These are phyloP conservation scores for Falco naumanni DNA, from an alignment of 2,797 vertebrate genomes.

Conservation along the genomic window DNA sequence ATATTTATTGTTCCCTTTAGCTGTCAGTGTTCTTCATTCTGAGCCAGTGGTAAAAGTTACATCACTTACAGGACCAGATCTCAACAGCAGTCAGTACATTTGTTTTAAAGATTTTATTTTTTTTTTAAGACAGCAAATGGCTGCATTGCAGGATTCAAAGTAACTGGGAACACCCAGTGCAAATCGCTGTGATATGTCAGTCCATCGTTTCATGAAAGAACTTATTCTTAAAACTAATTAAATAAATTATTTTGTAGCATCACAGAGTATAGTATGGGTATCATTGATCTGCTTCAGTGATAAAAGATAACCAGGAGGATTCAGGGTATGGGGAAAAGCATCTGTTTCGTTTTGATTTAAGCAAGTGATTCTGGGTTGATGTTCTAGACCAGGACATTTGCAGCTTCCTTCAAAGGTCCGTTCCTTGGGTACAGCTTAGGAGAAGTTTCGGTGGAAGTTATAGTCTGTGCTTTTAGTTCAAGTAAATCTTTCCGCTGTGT, in stretches of 20 bases:
- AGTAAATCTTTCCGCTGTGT: neutral
- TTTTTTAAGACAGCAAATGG: neutral
- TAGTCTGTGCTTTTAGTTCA: neutral
- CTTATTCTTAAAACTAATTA: neutral
- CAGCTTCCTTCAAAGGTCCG: constrained; percentile 20
- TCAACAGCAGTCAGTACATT: neutral
- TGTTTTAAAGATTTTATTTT: neutral
- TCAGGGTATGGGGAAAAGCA: neutral
- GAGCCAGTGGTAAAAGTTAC: neutral
- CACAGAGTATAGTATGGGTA: neutral
- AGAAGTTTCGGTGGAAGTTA: neutral
- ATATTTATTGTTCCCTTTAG: neutral
- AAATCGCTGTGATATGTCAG: neutral
- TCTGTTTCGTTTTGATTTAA: constrained; percentile 19
- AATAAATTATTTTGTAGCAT: neutral
- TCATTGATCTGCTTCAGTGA: neutral
- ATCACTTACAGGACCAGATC: neutral
- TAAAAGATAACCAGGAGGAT: neutral
- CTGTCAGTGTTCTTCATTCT: neutral
- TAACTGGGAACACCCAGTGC: neutral
- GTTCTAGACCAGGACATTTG: neutral
- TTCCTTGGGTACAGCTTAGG: neutral
- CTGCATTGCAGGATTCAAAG: neutral
- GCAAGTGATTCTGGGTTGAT: constrained; percentile 31
- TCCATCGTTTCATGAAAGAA: neutral